phyloP scores from a whole-genome alignment of 2,888 invertebrate species.

The Chironomus tentans region DNA sequence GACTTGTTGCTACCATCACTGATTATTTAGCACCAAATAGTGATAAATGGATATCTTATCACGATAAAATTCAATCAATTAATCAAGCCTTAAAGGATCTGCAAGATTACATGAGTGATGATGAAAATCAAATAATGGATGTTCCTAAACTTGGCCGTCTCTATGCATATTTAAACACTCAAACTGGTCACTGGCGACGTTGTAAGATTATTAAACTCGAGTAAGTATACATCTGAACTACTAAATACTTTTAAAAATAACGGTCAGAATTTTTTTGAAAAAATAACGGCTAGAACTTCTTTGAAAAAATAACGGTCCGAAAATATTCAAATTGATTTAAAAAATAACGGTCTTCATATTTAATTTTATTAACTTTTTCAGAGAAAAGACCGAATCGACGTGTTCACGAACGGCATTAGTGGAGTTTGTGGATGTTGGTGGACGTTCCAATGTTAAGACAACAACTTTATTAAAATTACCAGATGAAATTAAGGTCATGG shows the following conservation, averaged over 20 bases:
- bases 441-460: conserved; percentile 39
- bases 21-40: background rate
- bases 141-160: conserved; percentile 45
- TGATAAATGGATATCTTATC: background rate
- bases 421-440: conserved; percentile 54
- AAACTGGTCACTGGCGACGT: conserved; percentile 41
- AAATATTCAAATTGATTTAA: no score
- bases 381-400: background rate
- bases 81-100: background rate
- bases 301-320: no score
- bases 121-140: background rate
- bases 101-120: background rate
- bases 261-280: no score
- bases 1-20: no score
- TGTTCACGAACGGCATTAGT: conserved; percentile 37
- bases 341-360: no score
- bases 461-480: conserved; percentile 46
- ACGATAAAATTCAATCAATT: background rate
- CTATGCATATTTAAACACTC: conserved; percentile 44
- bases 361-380: background rate
- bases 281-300: no score
- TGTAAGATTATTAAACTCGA: conserved; percentile 47
- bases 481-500: conserved; percentile 45
- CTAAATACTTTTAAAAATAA: no score
- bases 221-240: background rate